These are phyloP conservation scores for Liparis tanakae DNA, from an alignment of 2,797 vertebrate species.

Conservation along the genomic window DNA sequence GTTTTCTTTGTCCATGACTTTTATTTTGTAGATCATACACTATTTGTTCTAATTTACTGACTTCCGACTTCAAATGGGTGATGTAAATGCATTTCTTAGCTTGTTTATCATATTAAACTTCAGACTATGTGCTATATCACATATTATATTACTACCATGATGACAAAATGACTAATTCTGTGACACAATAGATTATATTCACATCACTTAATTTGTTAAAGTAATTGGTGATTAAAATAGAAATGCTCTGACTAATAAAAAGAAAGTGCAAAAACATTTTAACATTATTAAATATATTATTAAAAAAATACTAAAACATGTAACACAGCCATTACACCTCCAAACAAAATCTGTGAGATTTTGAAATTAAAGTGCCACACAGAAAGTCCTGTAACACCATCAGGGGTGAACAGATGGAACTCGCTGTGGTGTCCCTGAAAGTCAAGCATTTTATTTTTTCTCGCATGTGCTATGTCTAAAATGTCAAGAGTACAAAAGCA, in stretches of 20 bases:
- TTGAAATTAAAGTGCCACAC: slow-evolving; percentile 15
- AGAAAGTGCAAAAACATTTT: slow-evolving; percentile 13
- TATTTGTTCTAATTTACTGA: neutral
- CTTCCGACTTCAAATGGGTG: neutral
- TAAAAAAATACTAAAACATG: too few relatives aligned
- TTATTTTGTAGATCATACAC: neutral
- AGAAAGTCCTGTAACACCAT: slow-evolving; percentile 33
- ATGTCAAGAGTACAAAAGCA: slow-evolving; percentile 53
- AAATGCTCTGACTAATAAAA: neutral
- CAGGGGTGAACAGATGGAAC: slow-evolving; percentile 37
- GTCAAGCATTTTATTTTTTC: slow-evolving; percentile 13
- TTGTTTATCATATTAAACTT: neutral
- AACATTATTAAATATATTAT: neutral
- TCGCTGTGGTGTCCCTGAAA: slow-evolving; percentile 29
- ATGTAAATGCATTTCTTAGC: neutral
- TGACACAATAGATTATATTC: neutral
- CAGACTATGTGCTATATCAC: neutral
- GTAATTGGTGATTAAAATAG: neutral
- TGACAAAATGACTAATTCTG: neutral
- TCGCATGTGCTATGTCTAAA: slow-evolving; percentile 50
- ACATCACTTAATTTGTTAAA: neutral
- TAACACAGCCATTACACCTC: neutral
- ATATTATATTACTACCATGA: neutral
- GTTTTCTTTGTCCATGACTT: neutral
- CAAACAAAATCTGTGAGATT: slow-evolving; percentile 27